Conservation (phyloP, 2,113 vertebrate species). For the Eira barbara region DNA sequence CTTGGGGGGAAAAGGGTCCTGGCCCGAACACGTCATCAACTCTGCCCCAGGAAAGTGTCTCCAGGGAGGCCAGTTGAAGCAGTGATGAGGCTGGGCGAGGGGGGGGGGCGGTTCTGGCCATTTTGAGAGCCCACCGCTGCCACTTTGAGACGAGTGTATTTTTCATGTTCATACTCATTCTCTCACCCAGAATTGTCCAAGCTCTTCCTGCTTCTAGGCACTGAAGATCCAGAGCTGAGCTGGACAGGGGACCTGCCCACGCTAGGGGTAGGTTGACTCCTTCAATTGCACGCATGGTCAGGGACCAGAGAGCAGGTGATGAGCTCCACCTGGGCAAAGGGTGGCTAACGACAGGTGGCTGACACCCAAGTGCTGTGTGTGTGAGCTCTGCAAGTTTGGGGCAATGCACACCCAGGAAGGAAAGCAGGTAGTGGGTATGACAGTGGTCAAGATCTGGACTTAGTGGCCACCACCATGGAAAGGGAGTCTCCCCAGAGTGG, state of each 20-base stretch:
- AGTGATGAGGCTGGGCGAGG: background rate
- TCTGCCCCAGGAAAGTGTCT: background rate
- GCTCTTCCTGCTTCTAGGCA: background rate
- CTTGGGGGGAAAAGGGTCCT: background rate
- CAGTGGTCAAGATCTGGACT: background rate
- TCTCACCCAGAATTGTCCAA: background rate
- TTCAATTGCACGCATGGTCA: background rate
- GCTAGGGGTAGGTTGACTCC: background rate
- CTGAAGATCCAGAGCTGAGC: background rate
- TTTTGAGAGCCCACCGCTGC: background rate
- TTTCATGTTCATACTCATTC: background rate
- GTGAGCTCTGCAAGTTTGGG: background rate
- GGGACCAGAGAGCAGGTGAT: background rate
- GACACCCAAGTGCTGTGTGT: rapidly evolving
- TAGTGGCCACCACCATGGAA: background rate
- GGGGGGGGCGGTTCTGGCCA: background rate
- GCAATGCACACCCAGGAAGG: background rate
- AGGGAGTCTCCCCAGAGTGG: background rate
- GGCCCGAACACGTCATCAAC: background rate
- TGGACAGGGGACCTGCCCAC: rapidly evolving
- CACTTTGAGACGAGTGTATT: background rate
- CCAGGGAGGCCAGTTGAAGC: background rate
- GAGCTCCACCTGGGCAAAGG: background rate
- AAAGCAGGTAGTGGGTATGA: background rate
- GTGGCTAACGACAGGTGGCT: background rate